Evolutionary conservation across 2,888 invertebrate species (phyloP), one percentile per base, ranked within the genome.

Genomic region (Gymnosoma rotundatum): DNA sequence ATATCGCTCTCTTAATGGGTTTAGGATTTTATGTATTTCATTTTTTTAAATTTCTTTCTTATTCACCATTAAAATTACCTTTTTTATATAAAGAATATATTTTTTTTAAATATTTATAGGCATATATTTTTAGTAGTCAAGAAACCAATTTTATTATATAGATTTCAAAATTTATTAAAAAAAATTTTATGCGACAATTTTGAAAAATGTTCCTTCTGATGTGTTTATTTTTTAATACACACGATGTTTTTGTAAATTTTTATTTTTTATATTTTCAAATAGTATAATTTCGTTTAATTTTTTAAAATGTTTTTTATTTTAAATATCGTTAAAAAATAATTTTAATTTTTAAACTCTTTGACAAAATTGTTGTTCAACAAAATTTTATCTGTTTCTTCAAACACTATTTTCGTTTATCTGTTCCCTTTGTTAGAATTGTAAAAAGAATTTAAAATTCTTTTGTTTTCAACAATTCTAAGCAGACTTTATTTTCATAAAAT

Each of bases 31-130:
- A 32, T 7, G 32, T 7, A 32, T 32, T 32, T 32, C 32, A 32
- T 56, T 32, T 25, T 38, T 64, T 74, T 36, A 9, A 8, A 20
- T 61, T 45, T 18, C 52, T 60, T 82, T 74, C 69, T 66, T 84
- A 76, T 48, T 38, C n/a, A 69, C 20, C 25, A 63, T 74, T 61
- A 36, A 67, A 80, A 73, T 78, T 76, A 60, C 74, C 56, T 58
- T 76, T 67, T 82, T 61, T 66, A n/a, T 66, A 74, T 74, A 5
- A 32, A 8, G 32, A 32, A 5, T 66, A 54, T 54, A 25, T 74
- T 20, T 25, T 83, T 32, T 81, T 75, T 81, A 76, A 83, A 67
- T 73, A 83, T 83, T 82, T 66, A 83, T 72, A 36, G 56, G 72
- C 58, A 73, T 50, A 58, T 72, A 72, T 79, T 56, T 42, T 48